Evolutionary conservation across 1,140 invertebrate species (phyloP), one percentile per base, ranked within the genome.

Genomic region (Euglossa dilemma): DNA sequence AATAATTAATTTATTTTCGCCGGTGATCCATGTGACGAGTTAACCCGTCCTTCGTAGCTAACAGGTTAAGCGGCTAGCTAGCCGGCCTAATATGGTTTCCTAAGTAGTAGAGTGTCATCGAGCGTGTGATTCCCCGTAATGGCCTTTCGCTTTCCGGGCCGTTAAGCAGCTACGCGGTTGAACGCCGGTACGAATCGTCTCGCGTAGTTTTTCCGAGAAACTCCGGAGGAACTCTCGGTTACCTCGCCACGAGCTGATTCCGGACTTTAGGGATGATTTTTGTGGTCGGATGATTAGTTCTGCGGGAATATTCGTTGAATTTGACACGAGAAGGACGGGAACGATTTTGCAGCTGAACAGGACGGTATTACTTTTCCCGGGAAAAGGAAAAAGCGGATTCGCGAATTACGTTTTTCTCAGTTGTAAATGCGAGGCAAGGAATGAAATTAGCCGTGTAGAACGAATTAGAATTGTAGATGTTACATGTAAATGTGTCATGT

Each of bases 21-120:
- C 0, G 16, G 8, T 12, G 23, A 57, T n/a, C n/a, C n/a, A 4
- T 25, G 3, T 20, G 28, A 63, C 25, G 28, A 11, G 8, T 63
- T 63, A 18, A 63, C 61, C 36, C 61, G 61, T 20, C 28, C 28
- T 18, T 9, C 36, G 8, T 8, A 25, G 28, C 36, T 63, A 36
- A 63, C 25, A 63, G 28, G 61, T 89, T 89, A 89, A 89, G 56
- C 80, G 67, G 56, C 71, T 45, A 64, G 59, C 45, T 59, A 66
- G 75, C 70, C 87, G 67, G 85, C 81, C 89, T 87, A 90, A 90
- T 89, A 90, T 80, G 89, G 89, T 87, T 90, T 90, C 89, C 87
- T 90, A 90, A 90, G 89, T 87, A 90, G 85, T 84, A 80, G 87
- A 88, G 89, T 90, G 89, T 90, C 89, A 88, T 90, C 80, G 89